phyloP scores from a whole-genome alignment of 2,888 invertebrate species.

The Rosalia funebris region DNA sequence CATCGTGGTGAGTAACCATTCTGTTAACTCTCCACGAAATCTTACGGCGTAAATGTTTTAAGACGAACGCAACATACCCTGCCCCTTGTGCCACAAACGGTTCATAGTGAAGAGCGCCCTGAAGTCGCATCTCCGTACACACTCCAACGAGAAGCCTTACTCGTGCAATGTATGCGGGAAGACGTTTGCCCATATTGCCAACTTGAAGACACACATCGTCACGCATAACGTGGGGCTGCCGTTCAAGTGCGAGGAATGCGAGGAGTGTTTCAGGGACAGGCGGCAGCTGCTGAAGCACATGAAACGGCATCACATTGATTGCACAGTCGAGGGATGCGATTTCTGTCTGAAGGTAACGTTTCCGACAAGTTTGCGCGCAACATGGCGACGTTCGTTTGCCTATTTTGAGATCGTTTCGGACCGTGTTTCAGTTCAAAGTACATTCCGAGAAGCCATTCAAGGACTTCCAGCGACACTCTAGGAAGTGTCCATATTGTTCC shows the following conservation, averaged over 20 bases:
- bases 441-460: neutral
- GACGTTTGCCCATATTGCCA: conserved; percentile 10
- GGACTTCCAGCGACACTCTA: neutral
- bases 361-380: too few species aligned
- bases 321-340: conserved; percentile 3
- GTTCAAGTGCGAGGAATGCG: conserved; percentile 10
- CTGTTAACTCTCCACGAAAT: neutral
- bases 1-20: conserved; percentile 6
- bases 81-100: conserved; percentile 1
- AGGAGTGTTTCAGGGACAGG: conserved; percentile 8
- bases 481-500: conserved; percentile 5
- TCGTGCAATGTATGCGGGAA: conserved; percentile 11
- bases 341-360: conserved; percentile 15
- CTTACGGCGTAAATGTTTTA: neutral
- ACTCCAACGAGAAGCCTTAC: conserved; percentile 19
- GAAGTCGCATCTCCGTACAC: conserved; percentile 16
- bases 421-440: neutral
- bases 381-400: too few species aligned
- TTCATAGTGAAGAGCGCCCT: conserved; percentile 17
- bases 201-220: conserved; percentile 10
- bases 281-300: conserved; percentile 10
- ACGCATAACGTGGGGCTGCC: conserved; percentile 11
- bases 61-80: conserved; percentile 12
- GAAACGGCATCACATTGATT: conserved; percentile 2
- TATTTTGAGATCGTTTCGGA: too few species aligned